phyloP scores from a whole-genome alignment of 2,113 vertebrate species.

The Phocoena sinus region DNA sequence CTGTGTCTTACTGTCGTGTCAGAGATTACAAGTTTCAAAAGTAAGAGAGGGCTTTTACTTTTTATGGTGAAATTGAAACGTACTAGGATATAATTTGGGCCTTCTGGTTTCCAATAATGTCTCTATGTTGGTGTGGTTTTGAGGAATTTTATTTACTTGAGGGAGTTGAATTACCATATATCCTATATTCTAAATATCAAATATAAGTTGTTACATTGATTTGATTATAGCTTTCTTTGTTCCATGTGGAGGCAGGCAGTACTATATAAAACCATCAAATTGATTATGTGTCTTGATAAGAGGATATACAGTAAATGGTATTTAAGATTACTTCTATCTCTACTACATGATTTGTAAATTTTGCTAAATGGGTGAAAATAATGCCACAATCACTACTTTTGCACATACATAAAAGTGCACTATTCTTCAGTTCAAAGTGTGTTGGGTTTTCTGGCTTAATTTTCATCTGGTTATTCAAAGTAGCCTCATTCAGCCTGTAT shows the following conservation, averaged over 20 bases:
- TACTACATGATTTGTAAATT: background rate
- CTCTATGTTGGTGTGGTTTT: background rate
- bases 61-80: background rate
- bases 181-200: background rate
- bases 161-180: background rate
- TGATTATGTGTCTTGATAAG: background rate
- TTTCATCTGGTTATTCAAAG: background rate
- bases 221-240: background rate
- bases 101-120: background rate
- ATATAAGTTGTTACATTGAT: background rate
- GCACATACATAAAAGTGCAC: background rate
- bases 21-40: background rate
- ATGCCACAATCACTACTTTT: background rate
- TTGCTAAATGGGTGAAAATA: background rate
- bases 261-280: background rate
- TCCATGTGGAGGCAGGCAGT: background rate
- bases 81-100: background rate
- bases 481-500: background rate
- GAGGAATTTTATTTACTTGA: slow-evolving; percentile 9
- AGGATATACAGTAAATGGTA: background rate
- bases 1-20: background rate
- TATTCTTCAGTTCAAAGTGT: background rate
- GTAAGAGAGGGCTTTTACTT: background rate
- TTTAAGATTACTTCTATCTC: background rate
- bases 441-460: background rate